Base-by-base conservation (phyloP, 2,888 invertebrate species). In the Plebejus argus region DNA sequence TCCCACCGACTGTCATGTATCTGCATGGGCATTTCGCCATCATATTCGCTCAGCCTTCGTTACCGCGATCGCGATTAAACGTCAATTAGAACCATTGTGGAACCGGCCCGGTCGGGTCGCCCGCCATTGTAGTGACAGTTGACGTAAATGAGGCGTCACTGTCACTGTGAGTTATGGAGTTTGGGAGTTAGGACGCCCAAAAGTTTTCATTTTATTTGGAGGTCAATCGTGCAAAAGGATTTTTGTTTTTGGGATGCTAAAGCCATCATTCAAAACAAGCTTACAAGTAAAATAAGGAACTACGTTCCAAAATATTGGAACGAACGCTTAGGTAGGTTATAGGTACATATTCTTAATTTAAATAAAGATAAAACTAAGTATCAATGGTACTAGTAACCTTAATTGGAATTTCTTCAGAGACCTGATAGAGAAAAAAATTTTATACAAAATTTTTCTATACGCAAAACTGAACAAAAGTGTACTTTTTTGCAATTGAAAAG, bases 1-100 rank as follows among this genome's bases (percentile, higher is more conserved):
- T 66, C 20, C 75, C 66, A 45, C 18, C n/a, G n/a, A 23, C 53
- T 35, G 75, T 78, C 49, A 70, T 70, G 45, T 20, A 45, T 53
- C 66, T 75, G 28, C 70, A 70, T 45, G 45, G 75, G 49, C 66
- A 74, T 77, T 78, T 78, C 76, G 77, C 72, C 77, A 76, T 76
- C 77, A 79, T 77, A 77, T 76, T 75, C 45, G 49, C 77, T 70
- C 35, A 85, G 85, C 85, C 86, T 89, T 89, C 88, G 89, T 88
- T 90, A 89, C 86, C 76, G 75, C 80, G 82, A 89, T 90, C 90
- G 87, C 89, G 91, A 91, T 90, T 89, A 88, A 86, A 89, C 89
- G 91, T 91, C 91, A 91, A 91, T 91, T 91, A 91, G 87, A 87
- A 81, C 87, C 88, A 91, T 91, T 91, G 91, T 91, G 90, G 89